phyloP scores from a whole-genome alignment of 2,797 vertebrate genomes.

The Catharus ustulatus region DNA sequence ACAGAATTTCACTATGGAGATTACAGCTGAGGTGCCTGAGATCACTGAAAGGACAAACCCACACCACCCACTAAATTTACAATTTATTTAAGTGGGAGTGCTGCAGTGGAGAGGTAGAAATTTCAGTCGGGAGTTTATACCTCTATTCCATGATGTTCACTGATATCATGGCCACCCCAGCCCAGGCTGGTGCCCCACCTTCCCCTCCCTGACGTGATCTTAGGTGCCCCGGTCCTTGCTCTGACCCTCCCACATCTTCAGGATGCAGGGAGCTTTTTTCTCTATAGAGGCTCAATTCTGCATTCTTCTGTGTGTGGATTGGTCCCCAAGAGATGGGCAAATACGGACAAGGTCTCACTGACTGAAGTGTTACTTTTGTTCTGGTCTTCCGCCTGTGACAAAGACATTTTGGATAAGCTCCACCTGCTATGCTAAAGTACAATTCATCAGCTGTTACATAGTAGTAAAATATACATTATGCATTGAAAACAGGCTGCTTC shows the following conservation, averaged over 20 bases:
- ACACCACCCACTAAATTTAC: not conserved
- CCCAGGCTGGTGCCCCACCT: too few relatives aligned
- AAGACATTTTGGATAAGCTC: not conserved
- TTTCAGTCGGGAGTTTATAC: not conserved
- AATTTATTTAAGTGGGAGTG: not conserved
- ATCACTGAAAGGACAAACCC: not conserved
- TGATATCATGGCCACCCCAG: rapidly evolving
- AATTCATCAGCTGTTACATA: not conserved
- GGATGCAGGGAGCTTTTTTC: rapidly evolving
- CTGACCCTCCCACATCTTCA: not conserved
- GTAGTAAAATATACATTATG: not conserved
- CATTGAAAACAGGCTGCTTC: not conserved
- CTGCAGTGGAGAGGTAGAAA: not conserved
- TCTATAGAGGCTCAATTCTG: not conserved
- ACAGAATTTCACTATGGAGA: not conserved
- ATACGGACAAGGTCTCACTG: not conserved
- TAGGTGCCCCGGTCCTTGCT: rapidly evolving
- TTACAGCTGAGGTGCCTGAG: not conserved
- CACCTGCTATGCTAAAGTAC: not conserved
- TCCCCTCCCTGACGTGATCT: not conserved
- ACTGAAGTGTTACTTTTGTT: not conserved
- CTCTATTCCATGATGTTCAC: not conserved
- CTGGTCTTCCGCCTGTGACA: not conserved
- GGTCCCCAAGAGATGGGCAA: not conserved
- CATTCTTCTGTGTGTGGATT: not conserved